Conservation (phyloP, 2,113 vertebrate genomes). For the Thryonomys swinderianus region DNA sequence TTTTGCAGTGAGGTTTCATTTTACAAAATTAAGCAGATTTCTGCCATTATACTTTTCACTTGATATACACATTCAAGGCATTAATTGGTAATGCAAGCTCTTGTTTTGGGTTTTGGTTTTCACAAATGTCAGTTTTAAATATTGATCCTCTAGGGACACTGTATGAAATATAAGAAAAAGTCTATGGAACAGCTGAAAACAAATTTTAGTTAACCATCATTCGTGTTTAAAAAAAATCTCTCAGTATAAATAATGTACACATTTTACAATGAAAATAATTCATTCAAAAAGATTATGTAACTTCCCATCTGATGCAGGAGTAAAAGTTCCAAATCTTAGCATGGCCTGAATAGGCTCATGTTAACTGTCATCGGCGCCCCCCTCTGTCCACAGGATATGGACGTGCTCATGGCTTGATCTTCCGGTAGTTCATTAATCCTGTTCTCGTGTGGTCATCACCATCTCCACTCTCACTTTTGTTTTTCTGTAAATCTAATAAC, state of each 20-base stretch:
- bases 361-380: accelerated
- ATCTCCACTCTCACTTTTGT: too few species aligned
- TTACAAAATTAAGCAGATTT: constrained; percentile 24
- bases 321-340: background rate
- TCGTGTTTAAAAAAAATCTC: background rate
- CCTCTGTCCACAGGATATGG: background rate
- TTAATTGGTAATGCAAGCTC: background rate
- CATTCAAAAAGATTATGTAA: background rate
- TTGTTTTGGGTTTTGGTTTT: background rate
- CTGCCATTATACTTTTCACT: background rate
- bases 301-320: background rate
- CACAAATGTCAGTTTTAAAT: background rate
- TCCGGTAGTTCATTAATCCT: background rate
- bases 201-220: background rate
- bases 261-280: background rate
- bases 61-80: background rate
- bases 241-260: background rate
- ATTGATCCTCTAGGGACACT: background rate
- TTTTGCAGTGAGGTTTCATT: background rate
- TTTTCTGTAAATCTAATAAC: too few species aligned
- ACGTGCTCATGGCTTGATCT: too few species aligned
- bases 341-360: background rate
- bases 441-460: background rate
- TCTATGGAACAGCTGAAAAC: background rate
- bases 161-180: background rate